Evolutionary conservation across 1,140 invertebrate species (phyloP), one percentile per base, ranked within the genome.

Genomic region (Acromyrmex heyeri): DNA sequence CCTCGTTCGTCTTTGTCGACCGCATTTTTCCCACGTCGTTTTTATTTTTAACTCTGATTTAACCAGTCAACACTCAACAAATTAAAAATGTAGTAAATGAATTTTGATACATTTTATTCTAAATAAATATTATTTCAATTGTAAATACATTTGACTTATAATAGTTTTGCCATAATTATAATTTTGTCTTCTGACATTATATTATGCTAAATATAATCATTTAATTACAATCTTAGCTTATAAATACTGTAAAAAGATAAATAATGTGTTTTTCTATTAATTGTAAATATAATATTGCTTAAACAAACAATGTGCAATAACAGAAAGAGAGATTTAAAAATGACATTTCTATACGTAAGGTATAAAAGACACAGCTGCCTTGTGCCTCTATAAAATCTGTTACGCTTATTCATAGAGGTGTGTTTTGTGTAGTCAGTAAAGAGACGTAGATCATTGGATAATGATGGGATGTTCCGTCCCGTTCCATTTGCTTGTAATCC

Each of bases 391-490:
- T 72, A 48, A 57, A 27, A 59, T 64, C 82, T 75, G 38, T 61
- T 65, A 73, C 55, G 62, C 55, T 48, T n/a, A 57, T 79, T 59
- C 61, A 53, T 57, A 77, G 85, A 91, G 85, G 85, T 90, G 79
- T 91, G 81, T 83, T 83, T 83, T 83, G 90, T 76, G 34, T 81
- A 69, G 89, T 86, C 83, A 62, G 86, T 91, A 92, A 86, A 91
- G 91, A 91, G 89, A 91, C 81, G 88, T 86, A 64, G 87, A 92
- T 92, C 91, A 92, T 92, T 92, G 92, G 87, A 92, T 92, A 92
- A 92, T 92, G 91, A 92, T 92, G 86, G 92, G 92, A 92, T 92
- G 92, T 92, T 88, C 85, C 90, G 76, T 91, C 87, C 87, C 91
- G 89, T 92, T 91, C 91, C 86, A 83, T 92, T 91, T 90, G 90